Evolutionary conservation across 2,113 vertebrate genomes (phyloP).

Genomic region (Gorsachius goisagi): DNA sequence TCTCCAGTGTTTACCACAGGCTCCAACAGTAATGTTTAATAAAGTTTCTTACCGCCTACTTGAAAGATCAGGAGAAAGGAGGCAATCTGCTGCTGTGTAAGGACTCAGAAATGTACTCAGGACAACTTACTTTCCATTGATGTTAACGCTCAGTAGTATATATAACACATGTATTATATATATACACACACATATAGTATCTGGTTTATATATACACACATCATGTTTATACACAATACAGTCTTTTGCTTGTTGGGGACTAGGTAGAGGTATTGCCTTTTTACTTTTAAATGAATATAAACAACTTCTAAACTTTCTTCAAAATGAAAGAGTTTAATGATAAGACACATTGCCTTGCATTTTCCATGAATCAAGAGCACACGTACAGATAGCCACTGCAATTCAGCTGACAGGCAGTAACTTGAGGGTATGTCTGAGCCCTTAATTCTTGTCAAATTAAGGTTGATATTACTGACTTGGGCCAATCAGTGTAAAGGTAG

Average conservation of each 20-base stretch:
- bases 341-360: not conserved
- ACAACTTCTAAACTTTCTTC: not conserved
- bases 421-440: not conserved
- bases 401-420: not conserved
- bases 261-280: not conserved
- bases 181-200: not conserved
- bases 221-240: not conserved
- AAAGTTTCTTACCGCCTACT: not conserved
- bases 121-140: not conserved
- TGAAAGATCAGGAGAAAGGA: not conserved
- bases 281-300: not conserved
- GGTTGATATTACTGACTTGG: not conserved
- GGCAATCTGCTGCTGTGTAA: not conserved
- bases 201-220: not conserved
- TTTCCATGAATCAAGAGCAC: not conserved
- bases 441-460: not conserved
- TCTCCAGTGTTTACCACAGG: not conserved
- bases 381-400: not conserved
- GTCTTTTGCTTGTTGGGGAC: not conserved
- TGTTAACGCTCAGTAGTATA: not conserved
- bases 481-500: not conserved
- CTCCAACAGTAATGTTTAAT: conserved; percentile 15
- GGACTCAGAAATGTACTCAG: not conserved
- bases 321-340: not conserved
- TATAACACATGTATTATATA: not conserved